A percentile compares a stretch with the other conserved stretches of the same genome.
Evolutionary conservation across 2,113 vertebrate species (phyloP).

Genomic region (Eurystomus gularis): DNA sequence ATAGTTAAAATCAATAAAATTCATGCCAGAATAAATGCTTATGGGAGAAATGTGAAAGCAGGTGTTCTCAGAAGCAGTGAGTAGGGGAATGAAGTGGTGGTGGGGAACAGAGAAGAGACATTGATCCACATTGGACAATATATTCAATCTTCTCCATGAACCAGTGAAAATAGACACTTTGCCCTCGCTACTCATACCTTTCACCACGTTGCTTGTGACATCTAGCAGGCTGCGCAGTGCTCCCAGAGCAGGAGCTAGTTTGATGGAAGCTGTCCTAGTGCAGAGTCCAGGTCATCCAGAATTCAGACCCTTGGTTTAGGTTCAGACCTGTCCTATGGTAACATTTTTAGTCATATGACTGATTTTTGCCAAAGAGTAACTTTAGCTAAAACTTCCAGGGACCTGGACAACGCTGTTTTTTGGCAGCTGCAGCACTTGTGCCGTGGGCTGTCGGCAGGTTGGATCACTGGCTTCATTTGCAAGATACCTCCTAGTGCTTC

Average conservation of each 20-base stretch:
- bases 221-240: fast-evolving
- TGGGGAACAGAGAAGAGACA: background rate
- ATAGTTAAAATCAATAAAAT: background rate
- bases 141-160: background rate
- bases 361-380: background rate
- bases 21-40: background rate
- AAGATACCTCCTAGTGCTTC: background rate
- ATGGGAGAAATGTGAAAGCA: background rate
- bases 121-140: too few species aligned
- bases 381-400: background rate
- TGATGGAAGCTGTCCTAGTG: background rate
- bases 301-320: background rate
- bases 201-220: background rate
- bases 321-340: background rate
- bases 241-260: background rate
- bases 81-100: background rate
- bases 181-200: background rate
- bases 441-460: background rate
- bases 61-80: background rate
- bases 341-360: background rate
- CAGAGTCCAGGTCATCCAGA: background rate
- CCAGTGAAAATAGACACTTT: background rate
- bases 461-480: background rate
- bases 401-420: background rate
- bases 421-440: background rate